phyloP scores from a whole-genome alignment of 2,797 vertebrate genomes.

The Luscinia megarhynchos region DNA sequence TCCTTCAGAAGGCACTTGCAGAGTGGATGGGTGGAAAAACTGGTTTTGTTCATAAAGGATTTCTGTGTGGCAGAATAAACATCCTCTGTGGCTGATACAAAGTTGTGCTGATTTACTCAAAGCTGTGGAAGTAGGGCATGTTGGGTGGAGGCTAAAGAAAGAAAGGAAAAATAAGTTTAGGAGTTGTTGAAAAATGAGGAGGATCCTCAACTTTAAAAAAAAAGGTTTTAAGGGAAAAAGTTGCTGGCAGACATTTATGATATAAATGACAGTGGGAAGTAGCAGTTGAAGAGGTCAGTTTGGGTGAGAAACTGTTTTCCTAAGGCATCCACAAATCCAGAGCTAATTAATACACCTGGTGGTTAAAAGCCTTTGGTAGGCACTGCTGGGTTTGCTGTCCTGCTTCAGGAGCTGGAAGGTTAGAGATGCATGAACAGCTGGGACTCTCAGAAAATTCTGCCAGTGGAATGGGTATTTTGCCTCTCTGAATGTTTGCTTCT shows the following conservation, averaged over 20 bases:
- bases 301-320: neutral
- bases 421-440: neutral
- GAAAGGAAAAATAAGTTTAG: neutral
- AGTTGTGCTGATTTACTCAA: neutral
- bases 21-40: neutral
- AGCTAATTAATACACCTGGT: neutral
- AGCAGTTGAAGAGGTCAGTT: neutral
- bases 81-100: neutral
- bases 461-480: neutral
- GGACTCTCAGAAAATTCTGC: neutral
- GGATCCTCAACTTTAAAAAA: neutral
- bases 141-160: neutral
- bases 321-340: neutral
- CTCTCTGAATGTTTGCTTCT: neutral
- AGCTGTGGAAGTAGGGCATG: neutral
- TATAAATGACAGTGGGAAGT: neutral
- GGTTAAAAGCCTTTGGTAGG: neutral
- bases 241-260: neutral
- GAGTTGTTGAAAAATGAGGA: neutral
- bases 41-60: neutral
- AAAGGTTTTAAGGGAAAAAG: neutral
- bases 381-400: neutral
- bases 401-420: neutral
- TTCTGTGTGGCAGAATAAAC: neutral
- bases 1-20: neutral